Evolutionary conservation across 2,797 vertebrate species (phyloP), one percentile per base, ranked within the genome.

Genomic region (Heliangelus exortis): DNA sequence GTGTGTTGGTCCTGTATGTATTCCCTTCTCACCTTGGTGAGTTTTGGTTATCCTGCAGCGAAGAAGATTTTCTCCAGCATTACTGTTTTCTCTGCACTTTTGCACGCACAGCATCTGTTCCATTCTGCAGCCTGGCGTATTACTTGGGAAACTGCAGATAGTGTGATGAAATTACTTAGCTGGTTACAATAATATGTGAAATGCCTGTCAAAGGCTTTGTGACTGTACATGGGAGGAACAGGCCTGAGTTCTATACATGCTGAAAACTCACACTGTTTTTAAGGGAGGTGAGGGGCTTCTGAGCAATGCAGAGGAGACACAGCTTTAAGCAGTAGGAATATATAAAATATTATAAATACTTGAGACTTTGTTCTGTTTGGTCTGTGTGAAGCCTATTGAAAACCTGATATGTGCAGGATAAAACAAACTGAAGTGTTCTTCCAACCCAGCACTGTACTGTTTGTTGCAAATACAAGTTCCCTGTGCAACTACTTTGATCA

Each of bases 61-160:
- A 79, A 68, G 39, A 23, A 66, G 61, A 29, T 74, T 88, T 91
- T 72, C 57, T 54, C 36, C 54, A 31, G 57, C 6, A 1, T 74
- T 59, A 48, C 43, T 90, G 2, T 79, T 92, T 94, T 31, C 71
- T 62, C 69, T 85, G 57, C 58, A 15, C 84, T 93, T 85, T 73
- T 74, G 57, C 2, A 7, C 17, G 48, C 43, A 7, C n/a, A 31
- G 47, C 75, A 75, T 68, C 79, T 2, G 0, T 85, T 94, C 66
- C 5, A 1, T 92, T 92, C 87, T 0, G 0, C 68, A 81, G 66
- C 58, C 80, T 81, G 83, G 21, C 63, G 15, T 59, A 69, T 83
- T 83, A 71, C 65, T 83, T 58, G 58, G 58, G 84, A 84, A 91
- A 83, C 84, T 82, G 84, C 63, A 92, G 84, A 88, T 47, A 79